phyloP scores from a whole-genome alignment of 2,113 vertebrate genomes.

The Pseudorasbora parva region DNA sequence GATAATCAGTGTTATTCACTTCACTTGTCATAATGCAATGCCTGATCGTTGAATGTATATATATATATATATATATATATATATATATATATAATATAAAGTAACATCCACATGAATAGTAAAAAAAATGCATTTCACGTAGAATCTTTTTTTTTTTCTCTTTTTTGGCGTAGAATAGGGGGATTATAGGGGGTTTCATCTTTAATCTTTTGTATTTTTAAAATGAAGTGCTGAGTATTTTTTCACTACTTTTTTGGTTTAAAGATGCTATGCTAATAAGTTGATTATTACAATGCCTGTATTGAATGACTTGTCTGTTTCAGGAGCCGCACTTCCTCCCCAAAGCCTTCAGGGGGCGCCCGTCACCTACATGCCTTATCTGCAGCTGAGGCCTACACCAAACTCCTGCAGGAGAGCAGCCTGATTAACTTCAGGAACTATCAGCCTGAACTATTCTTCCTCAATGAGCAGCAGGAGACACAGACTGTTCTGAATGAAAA shows the following conservation, averaged over 20 bases:
- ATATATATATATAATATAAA: too few relatives aligned
- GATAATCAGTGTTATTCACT: too few relatives aligned
- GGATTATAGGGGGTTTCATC: too few relatives aligned
- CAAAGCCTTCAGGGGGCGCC: slow-evolving; percentile 70
- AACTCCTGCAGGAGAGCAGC: slow-evolving; percentile 74
- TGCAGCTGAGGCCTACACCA: slow-evolving; percentile 68
- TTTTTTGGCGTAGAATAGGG: too few relatives aligned
- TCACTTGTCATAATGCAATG: too few relatives aligned
- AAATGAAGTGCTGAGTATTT: neutral
- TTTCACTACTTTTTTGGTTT: neutral
- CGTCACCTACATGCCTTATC: slow-evolving; percentile 68
- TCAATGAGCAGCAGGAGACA: slow-evolving; percentile 75
- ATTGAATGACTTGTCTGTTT: slow-evolving; percentile 30
- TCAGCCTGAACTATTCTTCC: slow-evolving; percentile 71
- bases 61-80: too few relatives aligned
- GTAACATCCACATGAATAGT: too few relatives aligned
- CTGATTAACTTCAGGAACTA: slow-evolving; percentile 59
- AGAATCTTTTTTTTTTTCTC: too few relatives aligned
- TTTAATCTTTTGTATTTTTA: too few relatives aligned
- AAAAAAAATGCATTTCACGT: too few relatives aligned
- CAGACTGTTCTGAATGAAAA: slow-evolving; percentile 76
- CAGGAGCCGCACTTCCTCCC: slow-evolving; percentile 75
- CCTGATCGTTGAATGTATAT: too few relatives aligned
- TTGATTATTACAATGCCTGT: neutral
- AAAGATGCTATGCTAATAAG: neutral